phyloP scores from a whole-genome alignment of 2,888 invertebrate genomes.

The Chrysodeixis includens region DNA sequence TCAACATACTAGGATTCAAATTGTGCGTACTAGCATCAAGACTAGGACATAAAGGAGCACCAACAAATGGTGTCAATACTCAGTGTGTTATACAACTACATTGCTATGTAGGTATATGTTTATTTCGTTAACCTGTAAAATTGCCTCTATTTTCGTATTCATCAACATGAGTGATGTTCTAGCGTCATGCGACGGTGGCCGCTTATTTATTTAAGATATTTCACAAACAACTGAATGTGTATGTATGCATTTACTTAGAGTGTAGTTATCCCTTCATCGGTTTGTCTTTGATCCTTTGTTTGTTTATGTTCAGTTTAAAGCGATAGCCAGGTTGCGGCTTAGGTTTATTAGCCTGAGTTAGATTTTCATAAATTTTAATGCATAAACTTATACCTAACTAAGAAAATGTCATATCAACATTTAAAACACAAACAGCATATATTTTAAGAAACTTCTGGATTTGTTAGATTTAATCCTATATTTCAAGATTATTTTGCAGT shows the following conservation, averaged over 20 bases:
- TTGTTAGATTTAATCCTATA: no score
- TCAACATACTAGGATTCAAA: no score
- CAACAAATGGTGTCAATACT: slow-evolving; percentile 12
- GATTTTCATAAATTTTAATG: no score
- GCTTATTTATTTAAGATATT: slow-evolving; percentile 42
- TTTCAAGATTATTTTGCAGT: no score
- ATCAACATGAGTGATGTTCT: slow-evolving; percentile 29
- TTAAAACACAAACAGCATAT: no score
- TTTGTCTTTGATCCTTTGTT: slow-evolving; percentile 46
- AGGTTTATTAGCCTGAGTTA: slow-evolving; percentile 7
- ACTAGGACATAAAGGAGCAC: neutral
- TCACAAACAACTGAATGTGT: slow-evolving; percentile 23
- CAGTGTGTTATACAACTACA: slow-evolving; percentile 14
- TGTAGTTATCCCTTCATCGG: slow-evolving; percentile 38
- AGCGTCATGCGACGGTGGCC: slow-evolving; percentile 8
- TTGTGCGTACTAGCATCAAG: no score
- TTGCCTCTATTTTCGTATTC: slow-evolving; percentile 26
- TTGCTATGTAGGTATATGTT: slow-evolving; percentile 20
- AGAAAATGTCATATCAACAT: no score
- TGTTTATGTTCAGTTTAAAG: slow-evolving; percentile 19
- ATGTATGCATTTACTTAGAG: neutral
- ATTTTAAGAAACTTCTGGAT: no score
- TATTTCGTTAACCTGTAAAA: slow-evolving; percentile 17
- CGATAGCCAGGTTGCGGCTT: neutral
- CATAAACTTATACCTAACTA: no score